Conservation (phyloP, 2,797 vertebrate genomes). For the Menidia menidia region DNA sequence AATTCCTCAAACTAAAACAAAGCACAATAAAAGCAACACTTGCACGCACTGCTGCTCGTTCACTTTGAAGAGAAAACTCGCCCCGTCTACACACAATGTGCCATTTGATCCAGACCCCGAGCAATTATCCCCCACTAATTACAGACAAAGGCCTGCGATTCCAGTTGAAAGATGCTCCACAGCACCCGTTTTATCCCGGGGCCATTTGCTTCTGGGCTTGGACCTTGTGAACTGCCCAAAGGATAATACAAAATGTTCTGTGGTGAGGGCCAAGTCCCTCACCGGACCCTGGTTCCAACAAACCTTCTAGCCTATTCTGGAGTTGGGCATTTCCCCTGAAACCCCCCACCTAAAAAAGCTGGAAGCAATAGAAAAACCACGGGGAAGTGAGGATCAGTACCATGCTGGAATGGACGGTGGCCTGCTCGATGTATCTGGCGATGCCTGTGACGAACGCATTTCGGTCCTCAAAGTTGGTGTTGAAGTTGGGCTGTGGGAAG, state of each 20-base stretch:
- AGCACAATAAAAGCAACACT: background rate
- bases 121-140: constrained; percentile 73
- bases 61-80: constrained; percentile 13
- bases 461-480: constrained; percentile 99
- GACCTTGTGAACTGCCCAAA: constrained; percentile 22
- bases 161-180: constrained; percentile 30
- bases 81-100: constrained; percentile 58
- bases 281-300: constrained; percentile 26
- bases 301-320: constrained; percentile 21
- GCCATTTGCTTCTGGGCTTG: constrained; percentile 40
- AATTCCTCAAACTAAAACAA: background rate
- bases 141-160: constrained; percentile 65
- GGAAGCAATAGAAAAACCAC: background rate
- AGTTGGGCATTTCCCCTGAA: constrained; percentile 10
- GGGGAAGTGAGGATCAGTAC: constrained; percentile 70
- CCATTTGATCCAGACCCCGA: constrained; percentile 58
- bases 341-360: background rate
- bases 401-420: constrained; percentile 98
- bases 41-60: constrained; percentile 11
- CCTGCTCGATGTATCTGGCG: constrained; percentile 98
- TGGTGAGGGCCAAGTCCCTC: constrained; percentile 15
- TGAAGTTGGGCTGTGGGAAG: constrained; percentile 92
- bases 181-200: constrained; percentile 46
- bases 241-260: constrained; percentile 38
- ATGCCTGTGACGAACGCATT: constrained; percentile 99